Base-by-base conservation (phyloP, 2,888 invertebrate species). In the Spatulosminthurus flaviceps region DNA sequence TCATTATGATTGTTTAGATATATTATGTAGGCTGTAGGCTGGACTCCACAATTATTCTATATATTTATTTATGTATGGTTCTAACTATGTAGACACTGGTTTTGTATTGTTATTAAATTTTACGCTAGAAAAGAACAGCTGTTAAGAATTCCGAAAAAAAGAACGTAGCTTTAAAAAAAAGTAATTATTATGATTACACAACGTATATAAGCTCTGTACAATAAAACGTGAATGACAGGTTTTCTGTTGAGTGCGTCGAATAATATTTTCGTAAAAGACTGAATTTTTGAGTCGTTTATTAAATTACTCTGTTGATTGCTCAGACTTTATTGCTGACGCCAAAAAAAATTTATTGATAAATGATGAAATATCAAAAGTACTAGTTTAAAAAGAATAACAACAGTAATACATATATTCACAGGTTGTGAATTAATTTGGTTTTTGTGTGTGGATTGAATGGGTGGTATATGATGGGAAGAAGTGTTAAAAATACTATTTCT, bases 201-300 rank as follows among this genome's bases (percentile, higher is more conserved):
- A 71, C 11, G n/a, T n/a, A n/a, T n/a, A n/a, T n/a, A n/a, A n/a
- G 28, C 21, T 60, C 26, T 74, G 74, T 60, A 74, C 61, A 74
- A 74, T 60, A 60, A 74, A 64, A 64, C 26, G 64, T n/a, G 74
- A 74, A 74, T 74, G 74, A 74, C 26, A 29, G 61, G 60, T 74
- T 74, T 73, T 69, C 69, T 34, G 29, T 69, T 64, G 43, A 42
- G 67, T 67, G 76, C 67, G 76, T 76, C 76, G 43, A 75, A 71
- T 70, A 78, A 78, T 78, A 78, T 78, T 78, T 78, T 78, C 78
- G 78, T 78, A 78, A 78, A 78, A 78, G 78, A 78, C 78, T 78
- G 78, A 78, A 78, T 78, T 74, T 78, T 78, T 64, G 64, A 78
- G 78, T 78, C 78, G 72, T 70, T 71, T 71, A 70, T 71, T 77